phyloP scores from a whole-genome alignment of 2,797 vertebrate genomes.

The Falco berigora region DNA sequence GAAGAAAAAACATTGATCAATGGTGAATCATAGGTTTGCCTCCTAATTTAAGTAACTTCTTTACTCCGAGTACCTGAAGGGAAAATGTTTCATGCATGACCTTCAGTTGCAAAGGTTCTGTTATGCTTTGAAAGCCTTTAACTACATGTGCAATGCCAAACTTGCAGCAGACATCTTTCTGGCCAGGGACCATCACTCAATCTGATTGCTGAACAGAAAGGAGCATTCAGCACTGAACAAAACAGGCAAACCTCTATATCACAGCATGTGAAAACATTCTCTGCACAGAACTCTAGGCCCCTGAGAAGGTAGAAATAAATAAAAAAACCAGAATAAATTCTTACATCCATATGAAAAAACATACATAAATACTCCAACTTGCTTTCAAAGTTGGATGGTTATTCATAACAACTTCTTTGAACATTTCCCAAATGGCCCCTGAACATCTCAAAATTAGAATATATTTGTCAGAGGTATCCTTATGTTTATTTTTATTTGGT shows the following conservation, averaged over 20 bases:
- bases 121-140: background rate
- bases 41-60: background rate
- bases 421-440: background rate
- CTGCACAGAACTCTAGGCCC: background rate
- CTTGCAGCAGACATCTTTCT: background rate
- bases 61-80: background rate
- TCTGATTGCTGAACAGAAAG: background rate
- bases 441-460: background rate
- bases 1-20: constrained; percentile 12
- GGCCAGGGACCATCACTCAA: background rate
- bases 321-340: background rate
- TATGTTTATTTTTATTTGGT: background rate
- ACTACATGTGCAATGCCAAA: background rate
- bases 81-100: constrained; percentile 19
- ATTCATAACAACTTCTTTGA: background rate
- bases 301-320: background rate
- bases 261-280: background rate
- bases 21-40: background rate
- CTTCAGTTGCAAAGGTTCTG: background rate
- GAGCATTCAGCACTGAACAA: background rate
- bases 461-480: background rate
- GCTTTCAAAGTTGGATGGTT: background rate
- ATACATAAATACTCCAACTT: background rate
- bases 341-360: background rate
- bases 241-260: background rate